Base-by-base conservation (phyloP, 1,140 invertebrate species). In the Drosophila navojoa region DNA sequence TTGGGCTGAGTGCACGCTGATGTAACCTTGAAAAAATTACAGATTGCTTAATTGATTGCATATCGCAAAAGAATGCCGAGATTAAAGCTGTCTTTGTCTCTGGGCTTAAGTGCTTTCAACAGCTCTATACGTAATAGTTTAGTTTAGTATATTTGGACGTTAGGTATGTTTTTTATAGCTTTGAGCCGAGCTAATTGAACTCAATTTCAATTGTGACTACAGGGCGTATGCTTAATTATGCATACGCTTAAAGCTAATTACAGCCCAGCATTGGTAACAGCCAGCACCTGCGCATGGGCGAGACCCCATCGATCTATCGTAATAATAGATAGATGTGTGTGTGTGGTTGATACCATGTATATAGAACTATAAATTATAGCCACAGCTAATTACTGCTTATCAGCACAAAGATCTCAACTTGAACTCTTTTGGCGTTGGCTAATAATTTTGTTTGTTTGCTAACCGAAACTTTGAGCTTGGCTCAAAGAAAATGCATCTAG, bases 151-250 rank as follows among this genome's bases (percentile, higher is more conserved):
- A 78, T 71, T 87, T 76, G 71, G 67, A 68, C 40, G 42, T 6
- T 45, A 5, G 27, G 44, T 61, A 27, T 42, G 29, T 19, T 67
- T 64, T 58, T 59, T 49, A 49, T 16, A 35, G 61, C 32, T 11
- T 68, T 58, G 57, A 84, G 58, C 59, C 42, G 42, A 78, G 64
- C 44, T 81, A 86, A 89, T 82, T 76, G 72, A 35, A n/a, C 19
- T 25, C 44, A 73, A 60, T 64, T 79, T 44, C 42, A 19, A 73
- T 74, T 60, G 62, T 54, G 72, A 67, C 5, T 66, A 80, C 84
- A 87, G 79, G 84, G 84, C 85, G 84, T 87, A 90, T 84, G 79
- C 84, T 87, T 87, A 89, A 87, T 87, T 87, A 87, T 89, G 79
- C 76, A 77, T 89, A 82, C 84, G 66, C 79, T 86, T 73, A 67